These are phyloP conservation scores for Athalia cordata DNA, from an alignment of 2,888 invertebrate species.

Conservation along the genomic window DNA sequence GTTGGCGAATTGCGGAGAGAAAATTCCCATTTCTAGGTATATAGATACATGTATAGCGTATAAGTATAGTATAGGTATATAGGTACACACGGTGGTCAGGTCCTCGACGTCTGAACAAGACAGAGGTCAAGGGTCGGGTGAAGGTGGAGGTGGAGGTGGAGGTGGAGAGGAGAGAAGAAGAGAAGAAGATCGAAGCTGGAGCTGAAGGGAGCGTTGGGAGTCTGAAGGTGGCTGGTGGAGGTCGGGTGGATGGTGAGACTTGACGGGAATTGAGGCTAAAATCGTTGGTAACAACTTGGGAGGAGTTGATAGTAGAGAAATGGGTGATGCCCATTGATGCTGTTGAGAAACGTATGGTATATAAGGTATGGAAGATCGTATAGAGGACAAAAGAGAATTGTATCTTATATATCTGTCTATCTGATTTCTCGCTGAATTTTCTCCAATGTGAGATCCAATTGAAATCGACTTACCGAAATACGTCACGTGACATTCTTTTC, in stretches of 20 bases:
- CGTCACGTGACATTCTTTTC: no score
- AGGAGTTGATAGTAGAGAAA: constrained; percentile 19
- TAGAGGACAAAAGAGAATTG: constrained; percentile 23
- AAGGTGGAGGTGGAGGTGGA: constrained; percentile 6
- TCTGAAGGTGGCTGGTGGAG: neutral
- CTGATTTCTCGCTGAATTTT: no score
- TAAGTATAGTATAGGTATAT: neutral
- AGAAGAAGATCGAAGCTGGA: neutral
- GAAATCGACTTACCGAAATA: constrained; percentile 23
- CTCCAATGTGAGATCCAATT: constrained; percentile 13
- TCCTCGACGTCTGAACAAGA: constrained; percentile 16
- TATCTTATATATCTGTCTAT: neutral
- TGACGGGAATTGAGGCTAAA: constrained; percentile 2
- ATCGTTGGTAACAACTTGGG: constrained; percentile 33
- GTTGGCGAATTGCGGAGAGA: constrained; percentile 20
- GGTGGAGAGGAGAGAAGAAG: neutral
- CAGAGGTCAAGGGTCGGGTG: constrained; percentile 35
- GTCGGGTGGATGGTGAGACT: neutral
- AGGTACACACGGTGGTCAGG: constrained; percentile 2
- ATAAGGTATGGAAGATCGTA: neutral
- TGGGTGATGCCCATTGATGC: neutral
- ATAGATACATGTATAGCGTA: no score
- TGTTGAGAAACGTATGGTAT: no score
- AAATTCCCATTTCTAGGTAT: constrained; percentile 13
- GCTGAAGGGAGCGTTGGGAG: neutral